Percentiles rank a stretch among this genome's conserved stretches.
Conservation (phyloP, 2,888 invertebrate species). For the Tiliacea aurago region DNA sequence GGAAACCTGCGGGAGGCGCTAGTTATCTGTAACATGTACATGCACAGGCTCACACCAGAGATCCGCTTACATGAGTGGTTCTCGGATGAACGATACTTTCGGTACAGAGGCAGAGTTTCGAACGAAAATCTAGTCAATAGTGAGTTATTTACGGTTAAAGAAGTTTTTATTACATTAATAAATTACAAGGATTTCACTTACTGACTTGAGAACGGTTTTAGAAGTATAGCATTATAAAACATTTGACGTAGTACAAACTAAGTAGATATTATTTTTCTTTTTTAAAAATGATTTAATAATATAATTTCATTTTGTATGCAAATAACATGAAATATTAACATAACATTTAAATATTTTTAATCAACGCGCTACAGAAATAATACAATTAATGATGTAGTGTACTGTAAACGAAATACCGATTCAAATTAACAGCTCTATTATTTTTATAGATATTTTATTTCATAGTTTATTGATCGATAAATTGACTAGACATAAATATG, state of each 20-base stretch:
- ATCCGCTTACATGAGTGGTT: conserved; percentile 20
- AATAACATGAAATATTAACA: too few species aligned
- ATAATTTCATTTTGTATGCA: too few species aligned
- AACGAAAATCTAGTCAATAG: background rate
- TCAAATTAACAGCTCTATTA: background rate
- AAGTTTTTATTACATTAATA: too few species aligned
- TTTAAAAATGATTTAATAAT: too few species aligned
- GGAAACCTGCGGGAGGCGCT: conserved; percentile 12
- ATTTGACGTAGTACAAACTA: too few species aligned
- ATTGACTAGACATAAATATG: background rate
- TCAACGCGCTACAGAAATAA: too few species aligned
- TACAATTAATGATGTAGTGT: background rate
- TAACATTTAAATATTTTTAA: too few species aligned
- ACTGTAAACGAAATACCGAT: background rate
- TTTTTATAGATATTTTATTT: conserved; percentile 4
- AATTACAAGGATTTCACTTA: too few species aligned
- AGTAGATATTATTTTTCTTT: too few species aligned
- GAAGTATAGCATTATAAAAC: too few species aligned
- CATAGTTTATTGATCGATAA: background rate
- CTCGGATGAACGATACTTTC: background rate
- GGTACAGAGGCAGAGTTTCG: background rate
- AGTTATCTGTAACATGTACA: conserved; percentile 7
- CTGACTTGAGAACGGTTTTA: too few species aligned
- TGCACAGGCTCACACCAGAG: conserved; percentile 3
- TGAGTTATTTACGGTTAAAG: background rate